A percentile compares a stretch with the other conserved stretches of the same genome.
Evolutionary conservation across 2,797 vertebrate genomes (phyloP).

Genomic region (Tolypeutes matacus): DNA sequence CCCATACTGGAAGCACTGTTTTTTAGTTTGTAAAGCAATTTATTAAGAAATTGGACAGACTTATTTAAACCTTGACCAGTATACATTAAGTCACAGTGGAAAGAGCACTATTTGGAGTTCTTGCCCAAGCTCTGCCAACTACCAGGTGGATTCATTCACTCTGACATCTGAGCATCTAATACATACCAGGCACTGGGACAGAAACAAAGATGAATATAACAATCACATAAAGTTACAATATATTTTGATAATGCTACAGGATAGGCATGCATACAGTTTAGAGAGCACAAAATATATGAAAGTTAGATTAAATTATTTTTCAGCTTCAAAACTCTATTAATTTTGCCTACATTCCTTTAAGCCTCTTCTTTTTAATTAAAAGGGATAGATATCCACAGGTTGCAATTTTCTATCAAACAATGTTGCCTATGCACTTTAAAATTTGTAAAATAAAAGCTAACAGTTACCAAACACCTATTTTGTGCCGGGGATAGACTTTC

Average conservation of each 20-base stretch:
- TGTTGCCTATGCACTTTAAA: neutral
- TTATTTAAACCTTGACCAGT: slow-evolving; percentile 19
- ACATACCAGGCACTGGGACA: neutral
- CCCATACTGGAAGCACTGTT: slow-evolving; percentile 13
- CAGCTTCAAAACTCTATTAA: slow-evolving; percentile 55
- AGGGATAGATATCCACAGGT: neutral
- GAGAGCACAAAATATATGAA: slow-evolving; percentile 22
- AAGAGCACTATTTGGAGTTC: slow-evolving; percentile 3
- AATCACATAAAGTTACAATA: slow-evolving; percentile 15
- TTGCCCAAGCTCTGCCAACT: slow-evolving; percentile 16
- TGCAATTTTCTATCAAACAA: slow-evolving; percentile 47
- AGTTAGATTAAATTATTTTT: slow-evolving; percentile 41
- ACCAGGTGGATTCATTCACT: slow-evolving; percentile 34
- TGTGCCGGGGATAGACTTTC: neutral
- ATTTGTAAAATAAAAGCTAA: slow-evolving; percentile 40
- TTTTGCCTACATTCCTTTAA: slow-evolving; percentile 44
- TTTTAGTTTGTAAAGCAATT: slow-evolving; percentile 38
- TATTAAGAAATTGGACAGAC: slow-evolving; percentile 52
- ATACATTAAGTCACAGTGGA: neutral
- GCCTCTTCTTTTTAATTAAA: slow-evolving; percentile 47
- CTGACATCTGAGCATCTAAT: neutral
- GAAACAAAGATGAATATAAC: slow-evolving; percentile 13
- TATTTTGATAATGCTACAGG: slow-evolving; percentile 17
- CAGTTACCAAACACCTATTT: slow-evolving; percentile 24
- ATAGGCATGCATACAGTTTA: slow-evolving; percentile 37